Base-by-base conservation (phyloP, 2,113 vertebrate genomes). In the Nothocercus julius region DNA sequence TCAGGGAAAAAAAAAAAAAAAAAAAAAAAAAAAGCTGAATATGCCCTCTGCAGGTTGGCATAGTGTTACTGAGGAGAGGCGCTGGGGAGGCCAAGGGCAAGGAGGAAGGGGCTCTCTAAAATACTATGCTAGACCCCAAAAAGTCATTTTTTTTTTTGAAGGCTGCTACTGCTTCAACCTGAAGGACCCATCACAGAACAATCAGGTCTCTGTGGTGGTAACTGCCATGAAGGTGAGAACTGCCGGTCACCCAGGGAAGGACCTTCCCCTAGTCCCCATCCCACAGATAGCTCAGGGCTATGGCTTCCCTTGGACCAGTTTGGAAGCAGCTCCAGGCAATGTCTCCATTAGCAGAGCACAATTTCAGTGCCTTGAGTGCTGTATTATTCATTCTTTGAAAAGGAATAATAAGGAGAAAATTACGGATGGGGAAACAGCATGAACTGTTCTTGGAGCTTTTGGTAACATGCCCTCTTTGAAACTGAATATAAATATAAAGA, bases 321-420 rank as follows among this genome's bases (percentile, higher is more conserved):
- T 82, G 42, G 20, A 86, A 69, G 66, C 58, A 54, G 44, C 74
- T 84, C 74, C 24, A 59, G 83, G 78, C 78, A 36, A 20, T 13
- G 1, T 73, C 91, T 79, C 84, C 67, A 90, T 94, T 87, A 91
- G 56, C 75, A 76, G 59, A 89, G 44, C 11, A 17, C 30, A 40
- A 34, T 90, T 93, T 84, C 86, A 82, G 24, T 90, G 81, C 47
- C 64, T 16, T 89, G 47, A 91, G 62, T 72, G 61, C 53, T 85
- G 32, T 76, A 44, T 90, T 94, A 75, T 62, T 93, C 67, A 68
- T 24, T 68, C 53, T 84, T 78, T 62, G 81, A 92, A 89, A 91
- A 93, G 85, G 89, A 91, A 82, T 30, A 67, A 18, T 80, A 73
- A 90, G 58, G 84, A 91, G 53, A 85, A 94, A 92, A 93, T 92